Evolutionary conservation across 2,113 vertebrate genomes (phyloP).

Genomic region (Callithrix jacchus): DNA sequence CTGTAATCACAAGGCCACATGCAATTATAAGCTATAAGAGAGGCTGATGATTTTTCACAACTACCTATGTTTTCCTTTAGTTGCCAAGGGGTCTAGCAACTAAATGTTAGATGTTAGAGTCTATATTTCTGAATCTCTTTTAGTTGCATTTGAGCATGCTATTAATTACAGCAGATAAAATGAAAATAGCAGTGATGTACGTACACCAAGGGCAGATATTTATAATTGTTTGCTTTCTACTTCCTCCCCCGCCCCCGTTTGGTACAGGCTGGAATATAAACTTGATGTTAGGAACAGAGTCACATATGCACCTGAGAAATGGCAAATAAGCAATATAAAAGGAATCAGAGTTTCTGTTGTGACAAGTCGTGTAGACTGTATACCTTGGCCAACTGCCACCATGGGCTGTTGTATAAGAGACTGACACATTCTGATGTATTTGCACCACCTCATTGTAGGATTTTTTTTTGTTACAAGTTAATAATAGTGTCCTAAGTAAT

Average conservation of each 20-base stretch:
- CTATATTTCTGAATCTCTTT: not conserved
- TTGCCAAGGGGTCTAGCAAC: too few relatives aligned
- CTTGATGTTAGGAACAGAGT: not conserved
- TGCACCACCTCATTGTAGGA: not conserved
- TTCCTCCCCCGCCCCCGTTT: not conserved
- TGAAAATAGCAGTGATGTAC: not conserved
- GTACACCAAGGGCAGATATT: too few relatives aligned
- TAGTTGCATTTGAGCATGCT: not conserved
- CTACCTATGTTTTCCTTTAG: too few relatives aligned
- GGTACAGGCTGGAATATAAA: not conserved
- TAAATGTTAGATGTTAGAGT: not conserved
- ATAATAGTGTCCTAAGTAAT: not conserved
- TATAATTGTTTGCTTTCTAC: not conserved
- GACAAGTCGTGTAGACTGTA: rapidly evolving
- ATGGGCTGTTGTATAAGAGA: rapidly evolving
- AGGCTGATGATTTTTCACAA: not conserved
- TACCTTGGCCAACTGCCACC: not conserved
- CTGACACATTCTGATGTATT: not conserved
- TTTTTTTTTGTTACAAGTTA: not conserved
- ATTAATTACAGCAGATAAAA: not conserved
- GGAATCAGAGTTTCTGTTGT: not conserved
- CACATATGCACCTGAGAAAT: rapidly evolving
- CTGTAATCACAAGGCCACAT: rapidly evolving
- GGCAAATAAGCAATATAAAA: rapidly evolving
- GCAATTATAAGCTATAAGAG: not conserved